These are phyloP conservation scores for Drosophila pachea DNA, from an alignment of 1,140 invertebrate species.

Conservation along the genomic window DNA sequence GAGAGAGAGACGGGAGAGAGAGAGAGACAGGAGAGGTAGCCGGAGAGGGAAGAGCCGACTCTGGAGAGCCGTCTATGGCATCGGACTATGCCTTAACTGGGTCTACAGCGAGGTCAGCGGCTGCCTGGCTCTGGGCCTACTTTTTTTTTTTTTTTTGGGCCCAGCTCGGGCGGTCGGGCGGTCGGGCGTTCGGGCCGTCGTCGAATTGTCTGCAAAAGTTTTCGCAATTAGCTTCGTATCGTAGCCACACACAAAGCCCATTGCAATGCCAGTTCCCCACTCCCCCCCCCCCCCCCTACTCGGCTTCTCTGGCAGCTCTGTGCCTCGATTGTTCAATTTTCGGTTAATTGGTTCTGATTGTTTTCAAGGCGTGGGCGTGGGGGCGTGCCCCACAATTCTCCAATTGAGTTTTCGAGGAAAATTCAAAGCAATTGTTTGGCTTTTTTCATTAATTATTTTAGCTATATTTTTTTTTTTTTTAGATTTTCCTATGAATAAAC, in stretches of 20 bases:
- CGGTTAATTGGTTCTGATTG: slow-evolving; percentile 76
- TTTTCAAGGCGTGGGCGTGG: slow-evolving; percentile 61
- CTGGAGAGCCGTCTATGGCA: neutral
- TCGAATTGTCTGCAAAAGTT: slow-evolving; percentile 65
- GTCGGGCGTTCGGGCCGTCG: slow-evolving; percentile 67
- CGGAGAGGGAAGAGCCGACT: no score
- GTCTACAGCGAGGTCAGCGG: slow-evolving; percentile 52
- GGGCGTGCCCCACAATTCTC: neutral
- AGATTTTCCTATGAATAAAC: neutral
- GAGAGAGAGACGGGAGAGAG: no score
- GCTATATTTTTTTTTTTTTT: neutral
- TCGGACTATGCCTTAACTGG: slow-evolving; percentile 27
- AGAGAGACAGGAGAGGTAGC: no score
- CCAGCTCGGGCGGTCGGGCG: no score
- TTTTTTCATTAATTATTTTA: no score
- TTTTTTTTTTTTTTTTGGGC: no score
- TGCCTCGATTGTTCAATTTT: slow-evolving; percentile 69
- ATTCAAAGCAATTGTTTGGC: no score
- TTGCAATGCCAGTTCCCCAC: neutral
- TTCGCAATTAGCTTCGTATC: slow-evolving; percentile 64
- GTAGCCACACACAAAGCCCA: slow-evolving; percentile 10
- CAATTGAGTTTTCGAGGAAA: no score
- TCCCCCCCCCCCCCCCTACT: slow-evolving; percentile 13
- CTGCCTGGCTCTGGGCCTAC: slow-evolving; percentile 10
- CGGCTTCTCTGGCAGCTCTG: slow-evolving; percentile 21